phyloP scores from a whole-genome alignment of 2,888 invertebrate genomes.

The Athripsodes cinereus region DNA sequence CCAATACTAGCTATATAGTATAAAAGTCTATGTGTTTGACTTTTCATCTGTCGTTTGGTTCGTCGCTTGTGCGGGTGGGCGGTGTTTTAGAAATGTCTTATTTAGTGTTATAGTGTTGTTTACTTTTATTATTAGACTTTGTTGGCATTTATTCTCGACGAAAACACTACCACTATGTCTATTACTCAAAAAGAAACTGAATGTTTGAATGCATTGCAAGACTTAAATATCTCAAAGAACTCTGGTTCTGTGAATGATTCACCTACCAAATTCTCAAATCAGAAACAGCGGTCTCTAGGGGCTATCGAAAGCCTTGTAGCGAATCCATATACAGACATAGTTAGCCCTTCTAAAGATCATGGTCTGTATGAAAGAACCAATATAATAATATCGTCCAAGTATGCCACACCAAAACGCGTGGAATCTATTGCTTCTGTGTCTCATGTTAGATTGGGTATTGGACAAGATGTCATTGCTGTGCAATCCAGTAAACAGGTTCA shows the following conservation, averaged over 20 bases:
- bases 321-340: slow-evolving; percentile 34
- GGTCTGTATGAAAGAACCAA: slow-evolving; percentile 62
- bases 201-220: slow-evolving; percentile 47
- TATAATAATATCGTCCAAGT: slow-evolving; percentile 71
- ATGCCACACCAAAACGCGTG: slow-evolving; percentile 68
- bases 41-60: not conserved
- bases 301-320: slow-evolving; percentile 62
- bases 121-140: not conserved
- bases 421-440: slow-evolving; percentile 48
- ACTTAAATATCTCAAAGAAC: slow-evolving; percentile 49
- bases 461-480: not conserved
- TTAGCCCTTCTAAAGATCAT: slow-evolving; percentile 44
- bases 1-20: no score
- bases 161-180: slow-evolving; percentile 14
- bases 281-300: slow-evolving; percentile 54
- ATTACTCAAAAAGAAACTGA: slow-evolving; percentile 32
- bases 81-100: not conserved
- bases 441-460: not conserved
- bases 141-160: not conserved
- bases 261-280: slow-evolving; percentile 36
- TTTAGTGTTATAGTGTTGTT: not conserved
- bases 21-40: no score
- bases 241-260: slow-evolving; percentile 48
- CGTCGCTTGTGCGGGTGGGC: not conserved
- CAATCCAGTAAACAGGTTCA: not conserved